Conservation (phyloP, 2,888 invertebrate genomes). For the Drosophila glabriapex region DNA sequence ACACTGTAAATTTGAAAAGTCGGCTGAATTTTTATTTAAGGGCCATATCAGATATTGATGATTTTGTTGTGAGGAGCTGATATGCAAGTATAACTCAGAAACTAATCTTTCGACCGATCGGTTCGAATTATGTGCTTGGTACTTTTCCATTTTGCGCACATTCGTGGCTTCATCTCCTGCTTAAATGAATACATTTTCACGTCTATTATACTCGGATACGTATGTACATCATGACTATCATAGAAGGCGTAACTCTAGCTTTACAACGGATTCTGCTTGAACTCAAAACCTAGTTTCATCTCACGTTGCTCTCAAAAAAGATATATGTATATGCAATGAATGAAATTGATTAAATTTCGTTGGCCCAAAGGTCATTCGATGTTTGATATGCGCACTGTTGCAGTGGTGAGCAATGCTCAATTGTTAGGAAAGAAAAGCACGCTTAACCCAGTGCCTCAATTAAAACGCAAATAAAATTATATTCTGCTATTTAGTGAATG, state of each 20-base stretch:
- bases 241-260: neutral
- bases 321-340: neutral
- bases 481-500: neutral
- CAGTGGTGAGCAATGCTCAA: no score
- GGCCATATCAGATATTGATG: neutral
- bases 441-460: neutral
- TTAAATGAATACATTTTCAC: neutral
- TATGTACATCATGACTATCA: neutral
- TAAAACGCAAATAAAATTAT: neutral
- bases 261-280: neutral
- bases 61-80: neutral
- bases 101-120: neutral
- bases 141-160: neutral
- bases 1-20: neutral
- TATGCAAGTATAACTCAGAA: neutral
- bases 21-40: neutral
- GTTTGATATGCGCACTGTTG: no score
- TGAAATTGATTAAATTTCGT: neutral
- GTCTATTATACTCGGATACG: neutral
- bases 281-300: neutral
- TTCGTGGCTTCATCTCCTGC: neutral
- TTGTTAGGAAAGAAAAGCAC: neutral
- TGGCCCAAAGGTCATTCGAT: no score
- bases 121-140: neutral
- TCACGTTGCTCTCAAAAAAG: neutral